Percentiles rank a stretch among this genome's conserved stretches.
phyloP scores from a whole-genome alignment of 2,113 vertebrate genomes.

The Sardina pilchardus region DNA sequence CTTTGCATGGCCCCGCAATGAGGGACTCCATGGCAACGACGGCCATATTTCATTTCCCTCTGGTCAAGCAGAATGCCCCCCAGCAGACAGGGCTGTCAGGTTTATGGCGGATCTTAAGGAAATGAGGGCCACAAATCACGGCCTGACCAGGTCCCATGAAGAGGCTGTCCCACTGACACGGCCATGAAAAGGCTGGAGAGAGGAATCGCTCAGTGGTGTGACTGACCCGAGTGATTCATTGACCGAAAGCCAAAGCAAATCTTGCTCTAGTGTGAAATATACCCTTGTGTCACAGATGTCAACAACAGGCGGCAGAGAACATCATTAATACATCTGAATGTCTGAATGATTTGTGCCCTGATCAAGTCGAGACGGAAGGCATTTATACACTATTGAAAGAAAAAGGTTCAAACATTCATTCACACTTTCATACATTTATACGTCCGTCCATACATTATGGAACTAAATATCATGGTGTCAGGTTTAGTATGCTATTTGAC shows the following conservation, averaged over 20 bases:
- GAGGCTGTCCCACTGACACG: slow-evolving; percentile 34
- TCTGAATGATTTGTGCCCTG: not conserved
- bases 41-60: slow-evolving; percentile 45
- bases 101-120: slow-evolving; percentile 57
- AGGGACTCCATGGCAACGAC: slow-evolving; percentile 41
- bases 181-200: slow-evolving; percentile 24
- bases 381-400: not conserved
- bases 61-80: slow-evolving; percentile 34
- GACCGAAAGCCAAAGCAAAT: not conserved
- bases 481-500: no score
- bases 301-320: not conserved
- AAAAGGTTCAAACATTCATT: not conserved
- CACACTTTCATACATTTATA: no score
- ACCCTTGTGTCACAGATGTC: not conserved
- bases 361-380: not conserved
- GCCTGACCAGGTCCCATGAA: slow-evolving; percentile 37
- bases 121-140: slow-evolving; percentile 56
- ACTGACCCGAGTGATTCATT: slow-evolving; percentile 3
- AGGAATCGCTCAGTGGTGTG: slow-evolving; percentile 29
- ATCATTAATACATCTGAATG: not conserved
- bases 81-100: slow-evolving; percentile 53
- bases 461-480: not conserved
- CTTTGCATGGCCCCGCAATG: slow-evolving; percentile 35
- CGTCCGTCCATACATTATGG: no score
- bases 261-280: not conserved